phyloP scores from a whole-genome alignment of 1,140 invertebrate species.

The Harpegnathos saltator region DNA sequence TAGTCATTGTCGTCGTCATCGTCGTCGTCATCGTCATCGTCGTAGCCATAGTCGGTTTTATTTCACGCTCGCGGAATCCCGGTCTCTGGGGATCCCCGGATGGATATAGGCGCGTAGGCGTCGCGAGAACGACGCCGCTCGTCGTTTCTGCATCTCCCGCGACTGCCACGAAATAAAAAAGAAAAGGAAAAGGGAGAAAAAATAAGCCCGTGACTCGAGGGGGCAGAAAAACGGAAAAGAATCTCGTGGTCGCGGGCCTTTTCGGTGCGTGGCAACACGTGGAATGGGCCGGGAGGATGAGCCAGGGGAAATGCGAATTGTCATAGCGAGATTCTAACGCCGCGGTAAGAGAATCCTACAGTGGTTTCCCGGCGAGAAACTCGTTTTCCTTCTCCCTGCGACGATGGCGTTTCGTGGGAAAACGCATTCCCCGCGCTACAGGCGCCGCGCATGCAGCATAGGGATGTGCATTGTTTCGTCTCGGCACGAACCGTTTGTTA shows the following conservation, averaged over 20 bases:
- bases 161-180: neutral
- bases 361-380: conserved; percentile 21
- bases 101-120: conserved; percentile 8
- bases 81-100: no score
- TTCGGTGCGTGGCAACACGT: neutral
- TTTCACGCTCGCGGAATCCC: conserved; percentile 11
- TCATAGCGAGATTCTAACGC: conserved; percentile 1
- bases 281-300: neutral
- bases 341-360: conserved; percentile 1
- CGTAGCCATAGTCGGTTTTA: conserved; percentile 22
- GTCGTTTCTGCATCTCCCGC: neutral
- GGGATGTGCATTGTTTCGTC: conserved; percentile 72
- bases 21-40: neutral
- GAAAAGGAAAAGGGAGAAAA: neutral
- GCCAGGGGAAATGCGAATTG: conserved; percentile 5
- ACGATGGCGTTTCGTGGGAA: conserved; percentile 23
- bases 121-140: neutral
- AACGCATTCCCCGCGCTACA: conserved; percentile 20
- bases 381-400: conserved; percentile 40
- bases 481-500: conserved; percentile 74
- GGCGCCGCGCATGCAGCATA: neutral
- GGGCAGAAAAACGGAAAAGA: neutral
- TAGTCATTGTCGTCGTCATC: no score
- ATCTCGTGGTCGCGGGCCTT: conserved; percentile 30
- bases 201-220: conserved; percentile 18